phyloP scores from a whole-genome alignment of 2,797 vertebrate species.

The Diplodus sargus region DNA sequence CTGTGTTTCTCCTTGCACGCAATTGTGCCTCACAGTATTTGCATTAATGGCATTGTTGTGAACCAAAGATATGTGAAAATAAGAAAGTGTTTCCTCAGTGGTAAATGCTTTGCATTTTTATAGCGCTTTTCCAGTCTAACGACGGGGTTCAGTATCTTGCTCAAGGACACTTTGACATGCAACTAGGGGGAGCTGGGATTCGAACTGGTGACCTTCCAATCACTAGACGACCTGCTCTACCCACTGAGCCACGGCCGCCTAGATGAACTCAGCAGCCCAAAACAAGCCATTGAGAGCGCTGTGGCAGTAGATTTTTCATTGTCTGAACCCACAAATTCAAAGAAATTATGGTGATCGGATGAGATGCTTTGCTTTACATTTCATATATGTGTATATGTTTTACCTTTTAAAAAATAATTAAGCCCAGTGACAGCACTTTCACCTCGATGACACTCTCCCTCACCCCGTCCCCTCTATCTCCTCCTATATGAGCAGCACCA shows the following conservation, averaged over 20 bases:
- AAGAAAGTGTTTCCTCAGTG: neutral
- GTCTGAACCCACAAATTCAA: neutral
- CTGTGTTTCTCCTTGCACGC: neutral
- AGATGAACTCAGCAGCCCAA: too few relatives aligned
- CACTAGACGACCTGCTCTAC: too few relatives aligned
- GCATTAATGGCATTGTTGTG: too few relatives aligned
- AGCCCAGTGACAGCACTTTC: conserved; percentile 36
- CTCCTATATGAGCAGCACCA: conserved; percentile 56
- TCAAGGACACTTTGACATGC: too few relatives aligned
- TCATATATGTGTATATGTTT: conserved; percentile 4
- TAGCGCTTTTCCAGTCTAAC: too few relatives aligned
- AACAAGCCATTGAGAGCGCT: too few relatives aligned
- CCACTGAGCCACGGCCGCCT: too few relatives aligned
- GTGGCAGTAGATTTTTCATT: too few relatives aligned
- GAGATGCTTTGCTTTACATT: neutral
- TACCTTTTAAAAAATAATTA: conserved; percentile 35
- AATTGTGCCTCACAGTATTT: neutral
- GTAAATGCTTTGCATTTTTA: too few relatives aligned
- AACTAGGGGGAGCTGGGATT: too few relatives aligned
- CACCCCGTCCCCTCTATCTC: conserved; percentile 51
- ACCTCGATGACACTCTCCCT: conserved; percentile 39
- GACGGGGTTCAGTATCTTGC: too few relatives aligned
- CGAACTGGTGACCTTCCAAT: too few relatives aligned
- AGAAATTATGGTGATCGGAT: neutral
- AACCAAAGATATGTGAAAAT: neutral